A percentile compares a stretch with the other conserved stretches of the same genome.
Conservation (phyloP, 2,797 vertebrate genomes). For the Rhincodon typus region DNA sequence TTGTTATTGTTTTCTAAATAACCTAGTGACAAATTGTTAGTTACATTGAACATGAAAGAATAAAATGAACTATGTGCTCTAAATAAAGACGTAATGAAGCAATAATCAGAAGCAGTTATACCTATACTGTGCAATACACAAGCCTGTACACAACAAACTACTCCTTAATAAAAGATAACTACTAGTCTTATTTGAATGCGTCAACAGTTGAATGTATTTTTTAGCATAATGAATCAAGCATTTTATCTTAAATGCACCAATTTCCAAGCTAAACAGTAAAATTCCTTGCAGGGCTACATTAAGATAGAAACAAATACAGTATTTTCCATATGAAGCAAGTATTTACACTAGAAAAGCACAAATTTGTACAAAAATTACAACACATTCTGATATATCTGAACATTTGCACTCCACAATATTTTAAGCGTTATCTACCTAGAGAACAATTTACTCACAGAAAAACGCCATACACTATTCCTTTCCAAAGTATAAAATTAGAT, state of each 20-base stretch:
- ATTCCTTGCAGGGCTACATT: background rate
- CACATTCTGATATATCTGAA: background rate
- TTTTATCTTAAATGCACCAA: background rate
- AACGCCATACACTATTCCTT: background rate
- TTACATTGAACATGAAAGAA: background rate
- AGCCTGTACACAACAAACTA: background rate
- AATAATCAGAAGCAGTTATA: background rate
- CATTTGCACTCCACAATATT: background rate
- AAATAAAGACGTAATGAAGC: background rate
- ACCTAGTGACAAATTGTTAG: background rate
- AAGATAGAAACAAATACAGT: background rate
- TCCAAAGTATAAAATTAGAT: background rate
- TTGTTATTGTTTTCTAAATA: background rate
- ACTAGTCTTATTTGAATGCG: background rate
- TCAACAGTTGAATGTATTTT: background rate
- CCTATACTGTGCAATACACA: background rate
- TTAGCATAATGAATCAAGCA: background rate
- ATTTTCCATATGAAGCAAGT: background rate
- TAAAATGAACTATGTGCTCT: background rate
- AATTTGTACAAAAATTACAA: background rate
- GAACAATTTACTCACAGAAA: background rate
- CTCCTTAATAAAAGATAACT: background rate
- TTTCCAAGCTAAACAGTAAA: background rate
- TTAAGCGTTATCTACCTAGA: background rate
- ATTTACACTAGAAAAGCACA: background rate